These are phyloP conservation scores for Corythoichthys haematopterus DNA, from an alignment of 2,113 vertebrate genomes.

Conservation along the genomic window DNA sequence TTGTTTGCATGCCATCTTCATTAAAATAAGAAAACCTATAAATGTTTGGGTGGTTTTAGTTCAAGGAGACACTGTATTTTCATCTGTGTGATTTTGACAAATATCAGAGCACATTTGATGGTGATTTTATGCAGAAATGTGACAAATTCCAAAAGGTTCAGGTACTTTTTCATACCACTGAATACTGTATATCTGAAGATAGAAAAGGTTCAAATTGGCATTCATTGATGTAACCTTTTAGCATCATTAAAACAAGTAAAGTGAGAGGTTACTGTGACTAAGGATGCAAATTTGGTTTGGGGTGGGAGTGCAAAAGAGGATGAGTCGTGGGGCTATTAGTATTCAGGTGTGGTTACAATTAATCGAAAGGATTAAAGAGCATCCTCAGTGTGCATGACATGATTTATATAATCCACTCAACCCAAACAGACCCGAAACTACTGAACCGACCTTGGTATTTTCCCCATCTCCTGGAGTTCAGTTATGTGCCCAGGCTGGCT, in stretches of 20 bases:
- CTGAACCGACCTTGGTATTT: constrained; percentile 21
- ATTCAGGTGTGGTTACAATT: constrained; percentile 41
- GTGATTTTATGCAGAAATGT: no score
- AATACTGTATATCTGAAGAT: no score
- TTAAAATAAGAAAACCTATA: no score
- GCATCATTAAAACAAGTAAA: not conserved
- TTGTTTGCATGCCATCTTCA: no score
- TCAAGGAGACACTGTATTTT: no score
- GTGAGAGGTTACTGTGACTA: not conserved
- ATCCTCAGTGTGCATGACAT: constrained; percentile 17
- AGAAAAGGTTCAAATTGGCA: not conserved
- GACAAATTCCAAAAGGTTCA: no score
- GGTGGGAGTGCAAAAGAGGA: not conserved
- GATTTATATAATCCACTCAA: constrained; percentile 65
- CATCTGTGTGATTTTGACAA: no score
- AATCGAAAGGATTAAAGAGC: constrained; percentile 43
- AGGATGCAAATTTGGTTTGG: not conserved
- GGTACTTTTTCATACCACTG: no score
- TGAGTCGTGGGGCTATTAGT: not conserved
- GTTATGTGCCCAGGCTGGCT: constrained; percentile 23
- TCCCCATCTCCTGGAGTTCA: not conserved
- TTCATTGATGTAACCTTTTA: not conserved
- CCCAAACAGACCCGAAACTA: constrained; percentile 32
- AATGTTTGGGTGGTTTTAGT: no score
- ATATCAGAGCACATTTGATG: no score